Conservation (phyloP, 35 echinoderm and acorn worm species). For the Eucidaris tribuloides region DNA sequence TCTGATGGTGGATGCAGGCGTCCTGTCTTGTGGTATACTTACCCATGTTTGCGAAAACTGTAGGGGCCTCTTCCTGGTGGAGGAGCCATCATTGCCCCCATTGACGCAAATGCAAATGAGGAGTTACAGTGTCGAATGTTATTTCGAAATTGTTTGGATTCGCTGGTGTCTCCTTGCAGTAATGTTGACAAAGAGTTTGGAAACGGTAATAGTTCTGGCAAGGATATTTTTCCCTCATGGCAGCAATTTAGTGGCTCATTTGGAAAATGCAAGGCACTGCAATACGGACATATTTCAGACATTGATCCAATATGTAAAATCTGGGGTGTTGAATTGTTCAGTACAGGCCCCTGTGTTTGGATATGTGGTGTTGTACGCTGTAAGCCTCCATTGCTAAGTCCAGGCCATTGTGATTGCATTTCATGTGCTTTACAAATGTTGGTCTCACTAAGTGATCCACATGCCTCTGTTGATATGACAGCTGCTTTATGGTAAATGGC, state of each 20-base stretch:
- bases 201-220: not conserved
- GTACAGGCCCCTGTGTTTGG: no score
- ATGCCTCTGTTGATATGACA: no score
- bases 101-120: not conserved
- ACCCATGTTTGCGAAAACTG: not conserved
- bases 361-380: no score
- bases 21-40: not conserved
- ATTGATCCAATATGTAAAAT: not conserved
- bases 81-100: slow-evolving; percentile 12
- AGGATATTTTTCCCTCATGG: not conserved
- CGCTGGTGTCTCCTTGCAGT: not conserved
- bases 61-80: not conserved
- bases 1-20: not conserved
- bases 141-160: not conserved
- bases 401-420: no score
- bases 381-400: no score
- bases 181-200: not conserved
- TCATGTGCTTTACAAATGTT: no score
- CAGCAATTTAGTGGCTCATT: not conserved
- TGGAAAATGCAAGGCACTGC: not conserved
- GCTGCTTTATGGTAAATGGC: not conserved
- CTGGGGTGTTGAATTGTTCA: no score
- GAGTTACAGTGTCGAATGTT: not conserved
- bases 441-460: no score
- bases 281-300: not conserved